Percentiles rank a stretch among this genome's conserved stretches.
Conservation (phyloP, 2,888 invertebrate species). For the Megamerina dolium region DNA sequence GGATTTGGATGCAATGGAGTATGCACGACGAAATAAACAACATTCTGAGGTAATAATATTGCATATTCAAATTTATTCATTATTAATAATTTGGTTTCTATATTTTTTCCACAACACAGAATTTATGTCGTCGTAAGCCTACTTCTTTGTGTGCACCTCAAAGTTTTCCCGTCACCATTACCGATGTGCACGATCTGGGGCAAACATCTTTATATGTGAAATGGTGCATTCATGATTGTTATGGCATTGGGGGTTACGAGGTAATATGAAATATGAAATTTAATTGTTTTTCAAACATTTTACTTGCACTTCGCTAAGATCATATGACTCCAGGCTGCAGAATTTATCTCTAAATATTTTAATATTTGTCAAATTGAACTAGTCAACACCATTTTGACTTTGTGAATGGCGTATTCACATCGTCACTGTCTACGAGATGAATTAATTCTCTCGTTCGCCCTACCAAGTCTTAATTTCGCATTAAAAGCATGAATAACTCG, state of each 20-base stretch:
- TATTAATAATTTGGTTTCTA: conserved; percentile 1
- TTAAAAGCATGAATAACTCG: too few species aligned
- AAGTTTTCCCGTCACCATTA: conserved; percentile 40
- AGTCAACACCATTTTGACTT: too few species aligned
- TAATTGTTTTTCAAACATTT: too few species aligned
- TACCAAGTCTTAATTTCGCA: too few species aligned
- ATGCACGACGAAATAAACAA: conserved; percentile 27
- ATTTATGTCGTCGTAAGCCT: conserved; percentile 38
- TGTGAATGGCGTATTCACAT: too few species aligned
- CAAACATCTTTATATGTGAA: conserved; percentile 36
- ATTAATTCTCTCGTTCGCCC: too few species aligned
- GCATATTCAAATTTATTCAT: neutral
- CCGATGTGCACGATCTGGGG: conserved; percentile 34
- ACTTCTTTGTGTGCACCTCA: too few species aligned
- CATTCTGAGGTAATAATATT: neutral
- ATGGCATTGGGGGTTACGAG: conserved; percentile 42
- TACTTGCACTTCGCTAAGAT: too few species aligned
- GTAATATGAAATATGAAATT: too few species aligned
- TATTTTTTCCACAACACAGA: conserved; percentile 21
- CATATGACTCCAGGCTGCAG: too few species aligned
- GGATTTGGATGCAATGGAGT: conserved; percentile 38
- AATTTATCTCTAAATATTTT: neutral
- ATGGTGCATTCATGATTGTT: conserved; percentile 38
- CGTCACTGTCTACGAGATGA: too few species aligned
- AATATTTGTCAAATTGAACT: neutral